Percentiles rank a stretch among this genome's conserved stretches.
These are phyloP conservation scores for Cinclus mexicanus DNA, from an alignment of 2,113 vertebrate genomes.

Conservation along the genomic window DNA sequence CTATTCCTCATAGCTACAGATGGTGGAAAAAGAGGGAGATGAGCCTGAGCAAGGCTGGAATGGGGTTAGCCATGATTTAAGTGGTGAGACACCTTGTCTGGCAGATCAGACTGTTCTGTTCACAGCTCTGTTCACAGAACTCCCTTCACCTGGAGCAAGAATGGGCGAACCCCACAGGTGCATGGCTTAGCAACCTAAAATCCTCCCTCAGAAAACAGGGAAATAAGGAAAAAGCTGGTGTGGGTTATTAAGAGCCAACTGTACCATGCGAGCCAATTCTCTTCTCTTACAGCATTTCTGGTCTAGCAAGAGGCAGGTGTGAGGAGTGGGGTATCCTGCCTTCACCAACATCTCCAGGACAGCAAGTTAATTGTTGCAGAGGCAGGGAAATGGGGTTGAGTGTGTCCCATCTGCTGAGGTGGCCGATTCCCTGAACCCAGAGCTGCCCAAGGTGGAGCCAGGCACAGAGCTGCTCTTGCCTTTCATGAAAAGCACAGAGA, in stretches of 20 bases:
- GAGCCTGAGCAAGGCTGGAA: not conserved
- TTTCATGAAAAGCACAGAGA: not conserved
- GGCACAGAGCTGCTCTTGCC: not conserved
- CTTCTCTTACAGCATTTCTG: not conserved
- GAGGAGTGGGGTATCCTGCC: not conserved
- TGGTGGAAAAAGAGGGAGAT: not conserved
- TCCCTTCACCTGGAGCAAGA: not conserved
- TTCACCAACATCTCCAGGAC: not conserved
- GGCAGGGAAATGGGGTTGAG: not conserved
- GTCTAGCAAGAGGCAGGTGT: not conserved
- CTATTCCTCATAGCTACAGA: accelerated
- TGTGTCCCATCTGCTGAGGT: not conserved
- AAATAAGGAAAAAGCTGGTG: not conserved
- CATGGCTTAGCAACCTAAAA: not conserved
- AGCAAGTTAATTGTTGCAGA: not conserved
- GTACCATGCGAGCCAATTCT: accelerated
- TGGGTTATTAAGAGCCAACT: not conserved
- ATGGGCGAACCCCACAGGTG: not conserved
- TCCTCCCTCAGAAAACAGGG: not conserved
- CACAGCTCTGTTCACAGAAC: not conserved
- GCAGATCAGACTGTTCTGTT: not conserved
- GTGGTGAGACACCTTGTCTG: not conserved
- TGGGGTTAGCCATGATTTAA: accelerated
- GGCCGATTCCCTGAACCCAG: not conserved
- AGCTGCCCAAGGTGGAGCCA: not conserved